Conservation (phyloP, 2,888 invertebrate species). For the Cephus nigrinus region DNA sequence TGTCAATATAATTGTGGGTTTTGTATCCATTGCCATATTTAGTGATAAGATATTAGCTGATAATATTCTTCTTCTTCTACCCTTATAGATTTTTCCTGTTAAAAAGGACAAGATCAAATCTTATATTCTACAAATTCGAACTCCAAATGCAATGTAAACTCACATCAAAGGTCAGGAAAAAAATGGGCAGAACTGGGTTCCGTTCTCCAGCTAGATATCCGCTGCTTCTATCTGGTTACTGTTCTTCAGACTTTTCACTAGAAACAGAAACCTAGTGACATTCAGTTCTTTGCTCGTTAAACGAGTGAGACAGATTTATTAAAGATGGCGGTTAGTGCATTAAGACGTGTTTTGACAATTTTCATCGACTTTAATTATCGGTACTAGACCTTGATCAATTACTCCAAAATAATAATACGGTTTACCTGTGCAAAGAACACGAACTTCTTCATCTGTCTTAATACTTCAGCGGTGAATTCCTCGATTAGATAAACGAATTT, state of each 20-base stretch:
- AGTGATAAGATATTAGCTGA: background rate
- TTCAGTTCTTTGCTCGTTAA: background rate
- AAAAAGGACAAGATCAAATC: background rate
- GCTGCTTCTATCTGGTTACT: background rate
- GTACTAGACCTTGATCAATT: background rate
- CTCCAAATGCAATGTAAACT: background rate
- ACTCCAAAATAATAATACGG: background rate
- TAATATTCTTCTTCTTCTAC: background rate
- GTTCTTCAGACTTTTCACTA: background rate
- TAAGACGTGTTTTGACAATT: conserved; percentile 51
- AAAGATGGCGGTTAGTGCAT: conserved; percentile 51
- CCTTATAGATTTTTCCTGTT: background rate
- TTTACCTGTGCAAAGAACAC: background rate
- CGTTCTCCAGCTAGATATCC: background rate
- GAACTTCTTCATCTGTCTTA: background rate
- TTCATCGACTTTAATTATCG: conserved; percentile 21
- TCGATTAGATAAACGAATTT: background rate
- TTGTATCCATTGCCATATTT: conserved; percentile 24
- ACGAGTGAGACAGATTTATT: conserved; percentile 20
- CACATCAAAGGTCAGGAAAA: background rate
- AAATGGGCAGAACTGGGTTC: background rate
- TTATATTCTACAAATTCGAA: background rate
- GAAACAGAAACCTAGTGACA: background rate
- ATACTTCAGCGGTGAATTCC: background rate
- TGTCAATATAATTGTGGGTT: conserved; percentile 70